Evolutionary conservation across 2,888 invertebrate species (phyloP), one percentile per base, ranked within the genome.

Genomic region (Drosophila paranaensis): DNA sequence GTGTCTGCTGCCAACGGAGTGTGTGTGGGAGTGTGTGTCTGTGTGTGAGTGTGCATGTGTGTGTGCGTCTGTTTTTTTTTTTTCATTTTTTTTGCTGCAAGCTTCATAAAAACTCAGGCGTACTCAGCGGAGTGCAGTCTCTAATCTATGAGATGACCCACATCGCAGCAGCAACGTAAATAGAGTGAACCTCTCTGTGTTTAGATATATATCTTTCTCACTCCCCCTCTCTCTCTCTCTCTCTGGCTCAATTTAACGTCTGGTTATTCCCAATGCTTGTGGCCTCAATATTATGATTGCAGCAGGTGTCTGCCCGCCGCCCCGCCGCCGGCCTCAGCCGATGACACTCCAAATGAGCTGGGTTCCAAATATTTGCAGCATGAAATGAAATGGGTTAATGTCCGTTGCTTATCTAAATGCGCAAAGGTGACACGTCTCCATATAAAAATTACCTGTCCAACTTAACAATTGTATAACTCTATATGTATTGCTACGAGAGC

Each of bases 341-440:
- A 53, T 37, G 61, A 30, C 53, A 39, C 16, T 40, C 25, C 0
- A 13, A 70, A 37, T 69, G 70, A 53, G 69, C 40, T 46, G 43
- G 69, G 68, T 68, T 53, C 13, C 8, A 30, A 57, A 35, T 43
- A 43, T 11, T n/a, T 66, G 11, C 42, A 9, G 20, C 39, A 60
- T 48, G 20, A 54, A 46, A 60, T 70, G 48, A 55, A 60, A 69
- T 60, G 60, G 70, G 70, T 43, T 54, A 42, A 37, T 35, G n/a
- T 42, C n/a, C 27, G 33, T 16, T 16, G 71, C 48, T 70, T 71
- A 71, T 61, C 71, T 35, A 20, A 43, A 55, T 48, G 61, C 39
- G 54, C 37, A 14, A 16, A 43, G 27, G 14, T 50, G 71, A 50
- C 71, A 70, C 14, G 25, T 55, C 55, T 9, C 42, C 6, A 43